Base-by-base conservation (phyloP, 2,797 vertebrate genomes). In the Helicolenus hilgendorfi region DNA sequence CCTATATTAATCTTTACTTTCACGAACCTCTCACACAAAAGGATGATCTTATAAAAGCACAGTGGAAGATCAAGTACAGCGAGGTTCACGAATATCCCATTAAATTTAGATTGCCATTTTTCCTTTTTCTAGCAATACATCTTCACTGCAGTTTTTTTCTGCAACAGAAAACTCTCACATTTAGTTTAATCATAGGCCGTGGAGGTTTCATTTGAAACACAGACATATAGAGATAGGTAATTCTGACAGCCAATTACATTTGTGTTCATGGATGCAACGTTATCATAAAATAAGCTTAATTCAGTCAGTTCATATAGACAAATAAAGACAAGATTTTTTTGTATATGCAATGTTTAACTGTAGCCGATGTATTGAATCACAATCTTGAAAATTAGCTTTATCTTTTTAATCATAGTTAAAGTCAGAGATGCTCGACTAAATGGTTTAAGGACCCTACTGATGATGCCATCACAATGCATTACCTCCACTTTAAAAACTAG, bases 391-490 rank as follows among this genome's bases (percentile, higher is more conserved):
- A 29, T 20, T n/a, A 41, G 11, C 18, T 11, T 22, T 56, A 13
- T 58, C 5, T 58, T 11, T 41, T 64, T 35, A 14, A 11, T 49
- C 29, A 55, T 24, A 53, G 13, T 49, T n/a, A 3, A 73, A 26
- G 7, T 35, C 5, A 22, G 15, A 38, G 33, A 72, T 49, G 65
- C 13, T 59, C 3, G 5, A 33, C 24, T 69, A 20, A 31, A 55
- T 45, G 13, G 9, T 27, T 35, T 27, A 72, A 60, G 35, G 72
- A 38, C 36, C 10, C 55, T 20, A 7, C 26, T 41, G 7, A 70
- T 72, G 75, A 77, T 36, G 41, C 58, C 72, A 55, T 72, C 31
- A 60, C 53, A 38, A 36, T 31, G 22, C 53, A 73, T 64, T 59
- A 45, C 18, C 26, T 65, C 15, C 11, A 64, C 63, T 79, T 79